phyloP scores from a whole-genome alignment of 1,140 invertebrate species.

The Diuraphis noxia region DNA sequence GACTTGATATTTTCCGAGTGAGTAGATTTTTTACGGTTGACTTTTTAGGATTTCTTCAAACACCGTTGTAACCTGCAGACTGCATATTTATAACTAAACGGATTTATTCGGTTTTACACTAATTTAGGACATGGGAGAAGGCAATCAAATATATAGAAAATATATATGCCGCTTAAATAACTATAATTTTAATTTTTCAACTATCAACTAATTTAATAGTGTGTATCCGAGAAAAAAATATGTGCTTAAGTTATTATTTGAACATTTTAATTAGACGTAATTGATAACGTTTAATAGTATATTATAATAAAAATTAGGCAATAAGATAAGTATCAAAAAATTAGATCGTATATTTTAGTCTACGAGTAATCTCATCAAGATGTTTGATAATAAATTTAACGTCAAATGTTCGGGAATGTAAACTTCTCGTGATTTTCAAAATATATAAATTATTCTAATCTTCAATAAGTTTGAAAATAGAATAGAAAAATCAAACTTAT shows the following conservation, averaged over 20 bases:
- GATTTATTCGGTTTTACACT: too few relatives aligned
- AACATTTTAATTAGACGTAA: background rate
- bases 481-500: background rate
- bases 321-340: background rate
- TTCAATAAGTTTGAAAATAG: background rate
- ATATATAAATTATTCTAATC: slow-evolving; percentile 4
- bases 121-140: too few relatives aligned
- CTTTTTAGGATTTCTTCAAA: too few relatives aligned
- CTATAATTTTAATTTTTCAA: background rate
- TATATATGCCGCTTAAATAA: too few relatives aligned
- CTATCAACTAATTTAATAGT: background rate
- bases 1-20: too few relatives aligned
- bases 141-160: too few relatives aligned
- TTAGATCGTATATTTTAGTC: background rate
- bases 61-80: too few relatives aligned
- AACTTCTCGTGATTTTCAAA: background rate
- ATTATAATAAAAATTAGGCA: background rate
- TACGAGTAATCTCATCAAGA: too few relatives aligned
- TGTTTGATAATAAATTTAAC: background rate
- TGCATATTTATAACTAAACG: too few relatives aligned
- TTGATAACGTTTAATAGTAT: background rate
- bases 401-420: background rate
- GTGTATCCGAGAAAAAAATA: background rate
- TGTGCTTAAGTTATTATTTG: background rate
- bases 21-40: too few relatives aligned